These are phyloP conservation scores for Reinhardtius hippoglossoides DNA, from an alignment of 2,113 vertebrate genomes.

Conservation along the genomic window DNA sequence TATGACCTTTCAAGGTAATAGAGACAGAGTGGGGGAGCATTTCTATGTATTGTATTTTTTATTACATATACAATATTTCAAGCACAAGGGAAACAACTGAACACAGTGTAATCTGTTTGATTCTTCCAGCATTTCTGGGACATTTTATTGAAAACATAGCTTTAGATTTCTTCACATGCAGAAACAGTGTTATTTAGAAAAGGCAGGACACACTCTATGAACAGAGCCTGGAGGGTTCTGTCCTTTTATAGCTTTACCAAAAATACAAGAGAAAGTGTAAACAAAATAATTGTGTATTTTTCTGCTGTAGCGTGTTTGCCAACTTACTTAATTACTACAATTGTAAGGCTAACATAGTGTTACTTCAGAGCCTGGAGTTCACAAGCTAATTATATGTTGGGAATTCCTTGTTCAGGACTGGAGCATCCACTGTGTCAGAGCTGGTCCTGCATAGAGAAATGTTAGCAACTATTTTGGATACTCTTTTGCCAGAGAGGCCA, in stretches of 20 bases:
- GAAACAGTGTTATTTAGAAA: neutral
- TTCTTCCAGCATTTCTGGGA: neutral
- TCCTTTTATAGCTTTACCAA: neutral
- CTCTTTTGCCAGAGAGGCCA: too few species aligned
- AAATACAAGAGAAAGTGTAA: neutral
- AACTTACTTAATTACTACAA: too few species aligned
- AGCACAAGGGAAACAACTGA: neutral
- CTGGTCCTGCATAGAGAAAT: too few species aligned
- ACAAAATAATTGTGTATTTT: neutral
- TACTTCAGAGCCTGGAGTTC: too few species aligned
- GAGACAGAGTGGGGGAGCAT: slow-evolving; percentile 7
- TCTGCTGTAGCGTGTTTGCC: too few species aligned
- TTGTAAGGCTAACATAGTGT: too few species aligned
- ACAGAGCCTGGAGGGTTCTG: too few species aligned
- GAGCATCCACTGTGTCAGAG: too few species aligned
- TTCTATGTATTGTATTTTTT: slow-evolving; percentile 2
- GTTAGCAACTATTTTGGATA: too few species aligned
- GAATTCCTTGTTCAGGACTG: too few species aligned
- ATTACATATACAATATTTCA: neutral
- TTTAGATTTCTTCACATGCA: neutral
- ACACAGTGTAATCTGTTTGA: neutral
- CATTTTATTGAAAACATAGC: neutral
- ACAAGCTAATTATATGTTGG: too few species aligned
- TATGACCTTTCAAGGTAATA: slow-evolving; percentile 55
- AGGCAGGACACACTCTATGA: neutral